These are phyloP conservation scores for Vidua chalybeata DNA, from an alignment of 2,113 vertebrate genomes.

Conservation along the genomic window DNA sequence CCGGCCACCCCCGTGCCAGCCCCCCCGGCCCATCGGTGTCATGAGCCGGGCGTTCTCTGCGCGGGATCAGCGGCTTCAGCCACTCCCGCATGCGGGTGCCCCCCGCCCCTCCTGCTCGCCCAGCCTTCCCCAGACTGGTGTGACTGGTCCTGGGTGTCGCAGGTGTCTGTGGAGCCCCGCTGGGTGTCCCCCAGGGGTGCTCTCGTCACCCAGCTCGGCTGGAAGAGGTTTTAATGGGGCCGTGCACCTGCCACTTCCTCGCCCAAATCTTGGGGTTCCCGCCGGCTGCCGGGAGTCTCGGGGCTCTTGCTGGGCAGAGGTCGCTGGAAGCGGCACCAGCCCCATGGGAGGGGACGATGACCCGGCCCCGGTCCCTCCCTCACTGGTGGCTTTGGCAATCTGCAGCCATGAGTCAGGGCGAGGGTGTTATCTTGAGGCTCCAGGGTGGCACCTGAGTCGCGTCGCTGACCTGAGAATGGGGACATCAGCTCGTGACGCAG, in stretches of 20 bases:
- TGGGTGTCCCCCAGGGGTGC: neutral
- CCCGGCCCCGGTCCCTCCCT: neutral
- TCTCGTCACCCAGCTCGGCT: neutral
- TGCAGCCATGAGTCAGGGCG: neutral
- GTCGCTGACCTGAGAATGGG: neutral
- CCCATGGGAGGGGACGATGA: neutral
- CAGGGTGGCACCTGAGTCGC: neutral
- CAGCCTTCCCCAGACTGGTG: neutral
- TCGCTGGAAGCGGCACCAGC: neutral
- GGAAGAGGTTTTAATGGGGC: neutral
- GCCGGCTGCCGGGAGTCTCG: neutral
- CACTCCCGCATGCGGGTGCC: neutral
- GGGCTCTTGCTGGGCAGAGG: neutral
- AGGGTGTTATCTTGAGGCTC: neutral
- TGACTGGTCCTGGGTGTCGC: neutral
- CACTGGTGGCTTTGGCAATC: accelerated
- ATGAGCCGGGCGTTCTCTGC: neutral
- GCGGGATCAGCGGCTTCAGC: neutral
- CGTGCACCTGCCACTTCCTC: neutral
- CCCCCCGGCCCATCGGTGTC: neutral
- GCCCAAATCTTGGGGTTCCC: neutral
- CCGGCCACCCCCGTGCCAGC: neutral
- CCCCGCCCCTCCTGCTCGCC: neutral
- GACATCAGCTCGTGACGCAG: accelerated
- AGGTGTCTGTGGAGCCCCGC: neutral